phyloP scores from a whole-genome alignment of 2,113 vertebrate genomes.

The Atractosteus spatula region DNA sequence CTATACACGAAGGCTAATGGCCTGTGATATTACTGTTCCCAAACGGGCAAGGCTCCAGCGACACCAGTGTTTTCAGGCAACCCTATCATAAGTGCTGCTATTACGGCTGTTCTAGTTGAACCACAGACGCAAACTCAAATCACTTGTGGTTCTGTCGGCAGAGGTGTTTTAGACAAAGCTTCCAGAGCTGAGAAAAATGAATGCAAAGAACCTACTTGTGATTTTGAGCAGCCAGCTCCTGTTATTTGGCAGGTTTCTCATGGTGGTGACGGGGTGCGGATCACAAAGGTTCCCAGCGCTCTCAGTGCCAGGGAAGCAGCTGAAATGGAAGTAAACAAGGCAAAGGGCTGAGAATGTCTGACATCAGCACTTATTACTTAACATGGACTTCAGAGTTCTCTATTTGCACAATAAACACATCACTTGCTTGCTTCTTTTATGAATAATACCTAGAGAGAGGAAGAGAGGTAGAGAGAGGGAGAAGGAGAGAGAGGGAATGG shows the following conservation, averaged over 20 bases:
- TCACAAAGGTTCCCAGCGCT: background rate
- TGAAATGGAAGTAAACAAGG: constrained; percentile 32
- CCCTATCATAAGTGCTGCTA: background rate
- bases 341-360: constrained; percentile 40
- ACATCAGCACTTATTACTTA: constrained; percentile 56
- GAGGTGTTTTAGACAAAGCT: too few relatives aligned
- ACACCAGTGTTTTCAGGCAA: background rate
- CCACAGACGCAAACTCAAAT: too few relatives aligned
- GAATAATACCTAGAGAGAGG: constrained; percentile 35
- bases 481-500: constrained; percentile 16
- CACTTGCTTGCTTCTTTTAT: constrained; percentile 26
- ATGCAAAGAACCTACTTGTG: too few relatives aligned
- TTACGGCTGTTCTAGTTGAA: background rate
- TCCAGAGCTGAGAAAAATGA: too few relatives aligned
- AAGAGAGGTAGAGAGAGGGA: background rate
- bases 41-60: constrained; percentile 1
- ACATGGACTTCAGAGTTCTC: constrained; percentile 43
- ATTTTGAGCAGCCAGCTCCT: too few relatives aligned
- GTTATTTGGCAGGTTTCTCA: too few relatives aligned
- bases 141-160: too few relatives aligned
- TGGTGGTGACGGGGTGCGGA: background rate
- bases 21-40: constrained; percentile 8
- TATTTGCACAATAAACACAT: constrained; percentile 57
- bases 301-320: background rate
- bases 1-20: background rate